Conservation (phyloP, 2,113 vertebrate genomes). For the Hymenochirus boettgeri region DNA sequence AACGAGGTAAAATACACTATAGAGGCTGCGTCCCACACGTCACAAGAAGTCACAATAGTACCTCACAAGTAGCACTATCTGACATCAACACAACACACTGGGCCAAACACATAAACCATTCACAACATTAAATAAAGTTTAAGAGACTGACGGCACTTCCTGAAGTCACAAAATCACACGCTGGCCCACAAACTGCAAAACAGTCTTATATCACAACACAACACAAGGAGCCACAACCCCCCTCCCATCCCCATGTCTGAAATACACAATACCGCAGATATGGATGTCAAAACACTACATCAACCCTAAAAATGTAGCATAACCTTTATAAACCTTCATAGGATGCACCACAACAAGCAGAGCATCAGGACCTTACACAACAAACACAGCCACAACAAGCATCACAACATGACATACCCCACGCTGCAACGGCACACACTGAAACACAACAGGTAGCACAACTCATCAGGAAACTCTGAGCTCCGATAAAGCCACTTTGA, state of each 20-base stretch:
- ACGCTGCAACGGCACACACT: constrained; percentile 1
- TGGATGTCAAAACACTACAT: not conserved
- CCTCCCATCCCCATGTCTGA: not conserved
- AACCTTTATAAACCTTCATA: not conserved
- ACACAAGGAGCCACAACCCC: not conserved
- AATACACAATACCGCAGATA: constrained; percentile 1
- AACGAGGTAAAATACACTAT: constrained; percentile 65
- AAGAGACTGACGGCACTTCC: not conserved
- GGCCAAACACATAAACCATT: not conserved
- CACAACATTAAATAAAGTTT: constrained; percentile 1
- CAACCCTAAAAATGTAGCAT: not conserved
- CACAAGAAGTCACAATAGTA: not conserved
- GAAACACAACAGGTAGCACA: constrained; percentile 9
- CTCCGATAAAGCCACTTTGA: constrained; percentile 1
- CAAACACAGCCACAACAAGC: not conserved
- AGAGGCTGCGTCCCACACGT: not conserved
- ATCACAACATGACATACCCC: constrained; percentile 13
- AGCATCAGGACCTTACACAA: not conserved
- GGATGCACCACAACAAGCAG: constrained; percentile 10
- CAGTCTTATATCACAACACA: not conserved
- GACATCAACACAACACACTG: not conserved
- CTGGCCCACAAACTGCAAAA: not conserved
- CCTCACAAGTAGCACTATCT: not conserved
- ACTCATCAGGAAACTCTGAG: not conserved
- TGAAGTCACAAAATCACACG: not conserved